Conservation (phyloP, 2,888 invertebrate species). For the Diaphora mendica region DNA sequence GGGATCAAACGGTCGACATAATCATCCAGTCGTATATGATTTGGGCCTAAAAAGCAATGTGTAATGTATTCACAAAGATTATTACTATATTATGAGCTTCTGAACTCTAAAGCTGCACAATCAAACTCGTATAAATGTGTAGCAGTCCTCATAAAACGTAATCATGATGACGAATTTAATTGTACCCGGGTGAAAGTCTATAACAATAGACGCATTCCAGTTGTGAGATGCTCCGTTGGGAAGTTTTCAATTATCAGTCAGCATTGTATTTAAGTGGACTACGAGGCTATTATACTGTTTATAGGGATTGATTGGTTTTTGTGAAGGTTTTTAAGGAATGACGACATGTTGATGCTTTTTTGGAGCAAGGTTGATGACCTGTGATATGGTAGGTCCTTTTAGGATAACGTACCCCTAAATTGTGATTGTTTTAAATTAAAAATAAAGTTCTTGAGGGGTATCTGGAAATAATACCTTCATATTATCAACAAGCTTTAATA, state of each 20-base stretch:
- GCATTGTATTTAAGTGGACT: slow-evolving; percentile 50
- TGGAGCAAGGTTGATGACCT: neutral
- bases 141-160: slow-evolving; percentile 35
- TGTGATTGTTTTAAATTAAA: neutral
- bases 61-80: neutral
- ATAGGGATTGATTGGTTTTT: slow-evolving; percentile 38
- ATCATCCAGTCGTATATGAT: too few relatives aligned
- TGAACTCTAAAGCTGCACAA: neutral
- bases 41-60: too few relatives aligned
- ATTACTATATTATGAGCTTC: neutral
- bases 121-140: neutral
- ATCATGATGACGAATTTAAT: slow-evolving; percentile 52
- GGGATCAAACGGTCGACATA: neutral
- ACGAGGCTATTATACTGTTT: slow-evolving; percentile 45
- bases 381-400: neutral
- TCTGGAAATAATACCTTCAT: too few relatives aligned
- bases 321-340: slow-evolving; percentile 20
- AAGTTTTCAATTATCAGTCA: slow-evolving; percentile 52
- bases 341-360: slow-evolving; percentile 17
- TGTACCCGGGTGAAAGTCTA: slow-evolving; percentile 49
- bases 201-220: slow-evolving; percentile 49
- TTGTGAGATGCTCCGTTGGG: slow-evolving; percentile 24
- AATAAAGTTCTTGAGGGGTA: too few relatives aligned
- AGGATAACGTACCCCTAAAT: neutral
- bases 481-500: too few relatives aligned